Percentiles rank a stretch among this genome's conserved stretches.
Conservation (phyloP, 2,113 vertebrate genomes). For the Atrichornis clamosus region DNA sequence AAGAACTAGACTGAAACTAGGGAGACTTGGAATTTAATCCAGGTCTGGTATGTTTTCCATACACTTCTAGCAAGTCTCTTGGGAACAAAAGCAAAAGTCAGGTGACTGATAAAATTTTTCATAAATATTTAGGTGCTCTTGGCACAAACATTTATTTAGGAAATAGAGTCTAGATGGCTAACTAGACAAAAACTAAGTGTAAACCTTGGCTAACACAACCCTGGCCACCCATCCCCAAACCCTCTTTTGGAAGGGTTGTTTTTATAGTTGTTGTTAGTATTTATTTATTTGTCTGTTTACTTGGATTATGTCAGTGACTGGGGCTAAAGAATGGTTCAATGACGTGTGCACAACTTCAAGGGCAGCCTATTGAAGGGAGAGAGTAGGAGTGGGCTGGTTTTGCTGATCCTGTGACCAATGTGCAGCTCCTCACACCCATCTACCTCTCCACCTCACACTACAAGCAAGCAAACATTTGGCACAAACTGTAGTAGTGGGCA, state of each 20-base stretch:
- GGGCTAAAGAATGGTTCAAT: not conserved
- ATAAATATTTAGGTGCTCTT: not conserved
- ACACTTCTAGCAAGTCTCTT: not conserved
- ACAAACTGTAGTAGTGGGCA: not conserved
- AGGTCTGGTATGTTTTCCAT: not conserved
- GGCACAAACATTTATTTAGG: not conserved
- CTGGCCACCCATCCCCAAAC: not conserved
- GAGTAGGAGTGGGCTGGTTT: not conserved
- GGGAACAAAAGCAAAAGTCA: not conserved
- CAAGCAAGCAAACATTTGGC: not conserved
- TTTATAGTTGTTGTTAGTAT: not conserved
- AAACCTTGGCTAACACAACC: not conserved
- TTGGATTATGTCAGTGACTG: not conserved
- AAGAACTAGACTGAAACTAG: not conserved
- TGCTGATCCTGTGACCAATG: not conserved
- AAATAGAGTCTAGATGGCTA: not conserved
- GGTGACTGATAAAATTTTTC: not conserved
- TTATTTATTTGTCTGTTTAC: not conserved
- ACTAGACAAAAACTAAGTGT: not conserved
- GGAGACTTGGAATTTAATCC: not conserved
- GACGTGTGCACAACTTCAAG: not conserved
- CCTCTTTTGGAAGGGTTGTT: not conserved
- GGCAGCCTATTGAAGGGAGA: not conserved
- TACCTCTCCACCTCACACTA: rapidly evolving
- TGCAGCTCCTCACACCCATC: not conserved